A percentile compares a stretch with the other conserved stretches of the same genome.
These are phyloP conservation scores for Pachymerium ferrugineum DNA, from an alignment of 2,888 invertebrate genomes.

Conservation along the genomic window DNA sequence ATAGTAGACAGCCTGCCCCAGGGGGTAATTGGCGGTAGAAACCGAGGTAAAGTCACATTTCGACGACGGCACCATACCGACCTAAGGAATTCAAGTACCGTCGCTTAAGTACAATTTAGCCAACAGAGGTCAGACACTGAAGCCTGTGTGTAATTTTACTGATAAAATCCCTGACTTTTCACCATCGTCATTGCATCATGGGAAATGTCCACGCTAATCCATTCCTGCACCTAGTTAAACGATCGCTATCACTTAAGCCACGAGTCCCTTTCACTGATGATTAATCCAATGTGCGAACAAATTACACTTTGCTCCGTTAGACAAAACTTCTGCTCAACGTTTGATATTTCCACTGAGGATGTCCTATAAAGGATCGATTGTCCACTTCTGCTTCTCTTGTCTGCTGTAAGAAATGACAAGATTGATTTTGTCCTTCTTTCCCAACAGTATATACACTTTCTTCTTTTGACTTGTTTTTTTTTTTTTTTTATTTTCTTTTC, in stretches of 20 bases:
- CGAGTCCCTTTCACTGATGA: not conserved
- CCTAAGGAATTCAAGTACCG: slow-evolving; percentile 3
- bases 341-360: not conserved
- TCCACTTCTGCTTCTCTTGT: not conserved
- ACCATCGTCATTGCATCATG: not conserved
- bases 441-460: not conserved
- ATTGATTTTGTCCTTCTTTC: not conserved
- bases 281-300: not conserved
- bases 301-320: not conserved
- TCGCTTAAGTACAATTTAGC: not conserved
- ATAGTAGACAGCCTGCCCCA: slow-evolving; percentile 16
- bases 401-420: not conserved
- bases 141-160: too few species aligned
- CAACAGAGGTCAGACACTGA: not conserved
- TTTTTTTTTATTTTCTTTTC: not conserved
- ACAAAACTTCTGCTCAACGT: not conserved
- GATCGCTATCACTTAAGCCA: not conserved
- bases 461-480: not conserved
- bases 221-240: slow-evolving; percentile 4
- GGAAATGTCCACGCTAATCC: not conserved
- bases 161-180: not conserved
- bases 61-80: not conserved
- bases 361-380: not conserved
- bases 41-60: not conserved
- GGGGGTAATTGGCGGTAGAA: slow-evolving; percentile 16